Evolutionary conservation across 2,797 vertebrate genomes (phyloP).

Genomic region (Gymnodraco acuticeps): DNA sequence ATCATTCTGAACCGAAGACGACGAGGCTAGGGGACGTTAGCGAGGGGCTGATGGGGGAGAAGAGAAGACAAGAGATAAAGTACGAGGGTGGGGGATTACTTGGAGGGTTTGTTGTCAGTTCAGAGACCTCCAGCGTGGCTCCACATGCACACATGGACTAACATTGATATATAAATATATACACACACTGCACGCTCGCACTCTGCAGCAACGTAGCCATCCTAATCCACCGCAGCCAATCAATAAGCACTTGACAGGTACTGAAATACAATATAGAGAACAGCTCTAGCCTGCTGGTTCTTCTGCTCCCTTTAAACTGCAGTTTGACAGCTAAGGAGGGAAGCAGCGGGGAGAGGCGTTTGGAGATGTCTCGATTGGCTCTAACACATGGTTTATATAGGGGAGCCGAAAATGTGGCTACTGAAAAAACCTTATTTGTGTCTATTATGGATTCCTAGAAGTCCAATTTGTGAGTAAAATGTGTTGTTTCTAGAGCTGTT

Average conservation of each 20-base stretch:
- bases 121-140: conserved; percentile 38
- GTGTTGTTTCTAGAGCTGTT: too few species aligned
- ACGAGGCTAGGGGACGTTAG: conserved; percentile 47
- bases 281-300: conserved; percentile 58
- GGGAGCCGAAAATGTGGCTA: conserved; percentile 8
- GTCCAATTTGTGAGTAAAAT: background rate
- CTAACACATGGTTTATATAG: conserved; percentile 14
- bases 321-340: conserved; percentile 58
- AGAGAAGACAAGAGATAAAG: conserved; percentile 50
- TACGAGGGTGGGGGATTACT: conserved; percentile 50
- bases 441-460: background rate
- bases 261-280: conserved; percentile 75
- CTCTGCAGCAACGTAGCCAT: conserved; percentile 54
- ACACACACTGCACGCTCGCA: conserved; percentile 21
- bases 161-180: conserved; percentile 2
- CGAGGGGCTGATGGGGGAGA: conserved; percentile 39
- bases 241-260: conserved; percentile 81
- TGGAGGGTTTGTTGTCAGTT: conserved; percentile 27
- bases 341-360: conserved; percentile 23
- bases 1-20: conserved; percentile 61
- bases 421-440: conserved; percentile 9
- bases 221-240: conserved; percentile 77
- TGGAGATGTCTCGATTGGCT: conserved; percentile 51
- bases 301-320: conserved; percentile 68
- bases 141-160: conserved; percentile 30